These are phyloP conservation scores for Cisticola juncidis DNA, from an alignment of 2,113 vertebrate species.

Conservation along the genomic window DNA sequence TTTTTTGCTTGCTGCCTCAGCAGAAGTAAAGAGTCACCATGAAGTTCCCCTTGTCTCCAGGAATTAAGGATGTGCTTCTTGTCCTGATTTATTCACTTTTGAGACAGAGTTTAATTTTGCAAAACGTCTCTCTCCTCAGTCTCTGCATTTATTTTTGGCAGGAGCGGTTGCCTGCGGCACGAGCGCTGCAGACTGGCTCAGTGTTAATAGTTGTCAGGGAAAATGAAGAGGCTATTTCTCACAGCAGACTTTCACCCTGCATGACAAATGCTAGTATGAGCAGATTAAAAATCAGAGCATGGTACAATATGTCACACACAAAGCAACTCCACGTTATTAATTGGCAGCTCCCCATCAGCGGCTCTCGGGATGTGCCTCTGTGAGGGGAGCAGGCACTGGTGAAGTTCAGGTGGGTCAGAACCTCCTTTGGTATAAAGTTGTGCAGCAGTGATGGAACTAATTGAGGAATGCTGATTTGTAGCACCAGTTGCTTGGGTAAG, in stretches of 20 bases:
- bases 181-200: background rate
- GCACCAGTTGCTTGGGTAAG: background rate
- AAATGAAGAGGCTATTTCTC: conserved; percentile 65
- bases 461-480: background rate
- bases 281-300: conserved; percentile 69
- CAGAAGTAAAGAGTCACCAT: background rate
- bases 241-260: conserved; percentile 26
- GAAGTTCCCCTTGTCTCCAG: background rate
- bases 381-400: background rate
- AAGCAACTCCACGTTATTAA: conserved; percentile 51
- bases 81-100: conserved; percentile 35
- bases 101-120: conserved; percentile 38
- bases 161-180: background rate
- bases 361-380: background rate
- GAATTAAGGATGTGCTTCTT: background rate
- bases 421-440: background rate
- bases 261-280: conserved; percentile 55
- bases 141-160: conserved; percentile 27
- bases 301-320: conserved; percentile 53
- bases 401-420: background rate
- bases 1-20: background rate
- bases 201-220: conserved; percentile 60
- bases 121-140: background rate
- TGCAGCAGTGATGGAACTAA: background rate
- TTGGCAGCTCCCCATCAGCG: conserved; percentile 36